phyloP scores from a whole-genome alignment of 1,140 invertebrate genomes.

The Drosophila neocordata region DNA sequence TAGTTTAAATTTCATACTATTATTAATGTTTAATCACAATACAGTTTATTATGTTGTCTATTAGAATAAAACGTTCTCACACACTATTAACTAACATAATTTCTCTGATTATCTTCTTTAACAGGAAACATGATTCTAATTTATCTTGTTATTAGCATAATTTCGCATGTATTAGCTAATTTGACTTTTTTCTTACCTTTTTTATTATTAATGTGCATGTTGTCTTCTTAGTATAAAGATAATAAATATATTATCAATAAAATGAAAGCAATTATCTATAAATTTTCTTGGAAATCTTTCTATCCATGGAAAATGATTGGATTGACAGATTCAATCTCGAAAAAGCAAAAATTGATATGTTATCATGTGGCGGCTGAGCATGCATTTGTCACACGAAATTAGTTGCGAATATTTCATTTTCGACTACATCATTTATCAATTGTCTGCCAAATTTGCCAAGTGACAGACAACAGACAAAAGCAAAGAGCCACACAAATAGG shows the following conservation, averaged over 20 bases:
- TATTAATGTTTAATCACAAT: no score
- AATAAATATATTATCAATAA: background rate
- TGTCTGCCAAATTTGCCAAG: slow-evolving; percentile 62
- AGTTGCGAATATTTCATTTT: slow-evolving; percentile 39
- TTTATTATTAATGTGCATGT: no score
- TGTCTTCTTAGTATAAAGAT: background rate
- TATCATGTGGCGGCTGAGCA: slow-evolving; percentile 23
- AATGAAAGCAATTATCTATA: background rate
- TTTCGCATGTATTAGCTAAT: no score
- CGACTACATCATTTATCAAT: slow-evolving; percentile 73
- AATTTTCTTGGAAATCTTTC: background rate
- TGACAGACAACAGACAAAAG: slow-evolving; percentile 71
- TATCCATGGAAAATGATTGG: background rate
- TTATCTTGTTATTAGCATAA: no score
- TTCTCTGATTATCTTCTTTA: no score
- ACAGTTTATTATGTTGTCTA: no score
- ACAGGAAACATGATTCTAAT: no score
- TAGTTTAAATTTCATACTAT: no score
- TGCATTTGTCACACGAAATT: slow-evolving; percentile 74
- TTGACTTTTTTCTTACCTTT: no score
- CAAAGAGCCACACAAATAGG: slow-evolving; percentile 40
- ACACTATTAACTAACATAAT: no score
- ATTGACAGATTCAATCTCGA: slow-evolving; percentile 14
- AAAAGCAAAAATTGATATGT: slow-evolving; percentile 61
- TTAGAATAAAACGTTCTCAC: no score